Percentiles rank a stretch among this genome's conserved stretches.
Conservation (phyloP, 2,113 vertebrate genomes). For the Monopterus albus region DNA sequence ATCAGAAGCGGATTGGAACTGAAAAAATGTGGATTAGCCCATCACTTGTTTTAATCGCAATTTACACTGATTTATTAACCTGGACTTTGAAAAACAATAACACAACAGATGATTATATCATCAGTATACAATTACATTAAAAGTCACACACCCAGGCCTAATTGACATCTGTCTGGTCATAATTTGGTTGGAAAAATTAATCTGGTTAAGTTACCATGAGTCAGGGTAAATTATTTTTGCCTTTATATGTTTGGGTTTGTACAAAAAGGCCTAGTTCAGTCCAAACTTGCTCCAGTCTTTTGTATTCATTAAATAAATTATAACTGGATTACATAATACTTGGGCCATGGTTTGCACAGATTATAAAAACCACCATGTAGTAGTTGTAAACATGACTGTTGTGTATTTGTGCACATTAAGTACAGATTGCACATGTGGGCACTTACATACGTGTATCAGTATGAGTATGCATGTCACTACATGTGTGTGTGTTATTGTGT, state of each 20-base stretch:
- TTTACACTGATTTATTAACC: not conserved
- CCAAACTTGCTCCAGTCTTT: not conserved
- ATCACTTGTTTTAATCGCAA: not conserved
- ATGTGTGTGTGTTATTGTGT: constrained; percentile 69
- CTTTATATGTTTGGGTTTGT: not conserved
- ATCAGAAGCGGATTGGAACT: no score
- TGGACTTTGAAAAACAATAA: not conserved
- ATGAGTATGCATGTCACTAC: constrained; percentile 61
- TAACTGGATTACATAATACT: not conserved
- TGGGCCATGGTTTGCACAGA: not conserved
- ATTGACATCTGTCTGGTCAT: not conserved
- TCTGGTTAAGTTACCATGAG: not conserved
- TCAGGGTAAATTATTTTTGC: not conserved
- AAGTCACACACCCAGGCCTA: not conserved
- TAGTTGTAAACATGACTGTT: no score
- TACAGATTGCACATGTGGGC: constrained; percentile 10
- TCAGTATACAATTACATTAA: no score
- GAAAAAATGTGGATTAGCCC: no score
- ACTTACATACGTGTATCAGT: constrained; percentile 44
- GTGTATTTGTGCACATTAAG: not conserved
- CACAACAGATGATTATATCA: not conserved
- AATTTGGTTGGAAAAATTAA: no score
- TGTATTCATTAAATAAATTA: not conserved
- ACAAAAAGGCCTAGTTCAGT: not conserved
- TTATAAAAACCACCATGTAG: not conserved